phyloP scores from a whole-genome alignment of 2,113 vertebrate genomes.

The Perca fluviatilis region DNA sequence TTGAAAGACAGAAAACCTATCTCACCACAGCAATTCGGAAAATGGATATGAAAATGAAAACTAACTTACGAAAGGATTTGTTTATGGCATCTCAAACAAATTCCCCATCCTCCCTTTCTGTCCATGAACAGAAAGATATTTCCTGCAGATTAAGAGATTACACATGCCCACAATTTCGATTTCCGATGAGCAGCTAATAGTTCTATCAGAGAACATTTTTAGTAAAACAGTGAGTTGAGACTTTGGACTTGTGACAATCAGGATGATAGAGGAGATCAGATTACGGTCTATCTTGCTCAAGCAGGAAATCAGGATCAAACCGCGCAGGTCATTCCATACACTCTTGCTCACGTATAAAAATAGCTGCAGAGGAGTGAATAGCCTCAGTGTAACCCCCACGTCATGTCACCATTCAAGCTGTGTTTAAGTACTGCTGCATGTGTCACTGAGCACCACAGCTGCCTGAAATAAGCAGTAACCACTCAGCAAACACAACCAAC shows the following conservation, averaged over 20 bases:
- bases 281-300: constrained; percentile 41
- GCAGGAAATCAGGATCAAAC: constrained; percentile 69
- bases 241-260: constrained; percentile 30
- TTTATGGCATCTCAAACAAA: neutral
- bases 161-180: constrained; percentile 45
- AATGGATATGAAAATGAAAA: neutral
- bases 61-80: neutral
- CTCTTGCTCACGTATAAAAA: constrained; percentile 61
- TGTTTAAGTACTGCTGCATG: constrained; percentile 56
- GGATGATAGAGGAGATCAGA: constrained; percentile 56
- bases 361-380: constrained; percentile 62
- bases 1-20: neutral
- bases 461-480: constrained; percentile 51
- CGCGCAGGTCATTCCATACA: constrained; percentile 34
- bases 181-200: constrained; percentile 72
- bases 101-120: constrained; percentile 20
- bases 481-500: constrained; percentile 16
- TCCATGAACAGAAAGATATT: constrained; percentile 53
- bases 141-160: constrained; percentile 71
- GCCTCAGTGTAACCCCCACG: constrained; percentile 25
- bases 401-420: constrained; percentile 57
- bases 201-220: constrained; percentile 37
- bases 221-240: constrained; percentile 22
- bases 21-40: neutral
- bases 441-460: constrained; percentile 53